phyloP scores from a whole-genome alignment of 2,113 vertebrate species.

The Elephantulus edwardii region DNA sequence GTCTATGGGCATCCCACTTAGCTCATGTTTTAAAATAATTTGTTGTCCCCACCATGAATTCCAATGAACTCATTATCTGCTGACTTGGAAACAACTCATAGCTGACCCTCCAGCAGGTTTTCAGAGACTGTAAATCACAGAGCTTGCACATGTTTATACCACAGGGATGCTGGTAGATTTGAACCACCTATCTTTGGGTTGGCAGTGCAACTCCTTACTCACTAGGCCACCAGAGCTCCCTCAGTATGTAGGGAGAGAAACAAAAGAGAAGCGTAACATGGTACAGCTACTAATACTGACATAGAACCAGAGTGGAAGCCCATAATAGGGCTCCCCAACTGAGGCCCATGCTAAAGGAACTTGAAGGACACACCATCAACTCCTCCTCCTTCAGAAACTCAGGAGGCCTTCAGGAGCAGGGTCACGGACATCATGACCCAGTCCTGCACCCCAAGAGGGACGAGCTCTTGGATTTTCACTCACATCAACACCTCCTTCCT shows the following conservation, averaged over 20 bases:
- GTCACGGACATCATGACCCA: background rate
- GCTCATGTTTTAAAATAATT: conserved; percentile 24
- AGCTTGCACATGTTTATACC: too few relatives aligned
- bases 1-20: background rate
- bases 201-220: too few relatives aligned
- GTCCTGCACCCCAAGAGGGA: background rate
- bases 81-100: too few relatives aligned
- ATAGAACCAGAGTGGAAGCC: conserved; percentile 47
- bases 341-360: conserved; percentile 12
- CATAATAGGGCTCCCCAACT: background rate
- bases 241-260: background rate
- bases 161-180: too few relatives aligned
- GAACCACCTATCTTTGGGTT: too few relatives aligned
- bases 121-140: too few relatives aligned
- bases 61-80: too few relatives aligned
- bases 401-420: background rate
- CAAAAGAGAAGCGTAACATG: conserved; percentile 2
- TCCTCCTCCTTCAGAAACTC: conserved; percentile 13
- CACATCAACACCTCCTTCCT: conserved; percentile 29
- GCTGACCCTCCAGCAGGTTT: too few relatives aligned
- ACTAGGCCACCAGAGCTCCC: conserved; percentile 15
- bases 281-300: conserved; percentile 79
- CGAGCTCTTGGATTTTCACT: background rate
- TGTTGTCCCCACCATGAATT: too few relatives aligned
- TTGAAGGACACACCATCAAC: background rate